Evolutionary conservation across 2,797 vertebrate species (phyloP).

Genomic region (Sarcophilus harrisii): DNA sequence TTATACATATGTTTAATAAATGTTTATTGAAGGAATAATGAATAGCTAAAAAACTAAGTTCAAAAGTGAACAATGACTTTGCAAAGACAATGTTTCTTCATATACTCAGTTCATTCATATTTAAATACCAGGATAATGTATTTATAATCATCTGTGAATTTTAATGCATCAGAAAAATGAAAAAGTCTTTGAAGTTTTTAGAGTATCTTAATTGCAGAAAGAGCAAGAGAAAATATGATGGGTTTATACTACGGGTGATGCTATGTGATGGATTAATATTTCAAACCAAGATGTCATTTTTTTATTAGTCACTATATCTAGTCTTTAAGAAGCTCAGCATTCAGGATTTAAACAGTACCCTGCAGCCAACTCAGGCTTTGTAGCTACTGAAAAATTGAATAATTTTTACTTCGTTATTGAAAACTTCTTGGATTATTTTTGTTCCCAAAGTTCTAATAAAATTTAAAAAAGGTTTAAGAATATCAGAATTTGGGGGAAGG

Average conservation of each 20-base stretch:
- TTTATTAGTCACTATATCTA: background rate
- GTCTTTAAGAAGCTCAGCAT: background rate
- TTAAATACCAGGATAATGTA: background rate
- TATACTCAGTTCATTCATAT: background rate
- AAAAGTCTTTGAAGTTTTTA: background rate
- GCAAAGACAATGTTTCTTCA: background rate
- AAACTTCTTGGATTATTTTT: background rate
- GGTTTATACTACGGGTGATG: background rate
- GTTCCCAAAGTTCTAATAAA: background rate
- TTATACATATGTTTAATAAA: background rate
- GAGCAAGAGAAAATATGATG: background rate
- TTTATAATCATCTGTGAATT: conserved; percentile 4
- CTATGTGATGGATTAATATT: background rate
- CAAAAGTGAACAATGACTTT: background rate
- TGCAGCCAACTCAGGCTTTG: background rate
- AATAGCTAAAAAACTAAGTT: background rate
- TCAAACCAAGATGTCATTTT: background rate
- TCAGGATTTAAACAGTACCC: background rate
- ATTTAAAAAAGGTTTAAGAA: background rate
- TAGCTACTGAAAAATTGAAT: background rate
- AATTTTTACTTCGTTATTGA: background rate
- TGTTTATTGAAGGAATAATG: background rate
- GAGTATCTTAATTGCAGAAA: background rate
- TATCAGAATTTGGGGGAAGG: background rate
- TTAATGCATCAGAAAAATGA: background rate